phyloP scores from a whole-genome alignment of 2,797 vertebrate species.

The Glyptemys insculpta region DNA sequence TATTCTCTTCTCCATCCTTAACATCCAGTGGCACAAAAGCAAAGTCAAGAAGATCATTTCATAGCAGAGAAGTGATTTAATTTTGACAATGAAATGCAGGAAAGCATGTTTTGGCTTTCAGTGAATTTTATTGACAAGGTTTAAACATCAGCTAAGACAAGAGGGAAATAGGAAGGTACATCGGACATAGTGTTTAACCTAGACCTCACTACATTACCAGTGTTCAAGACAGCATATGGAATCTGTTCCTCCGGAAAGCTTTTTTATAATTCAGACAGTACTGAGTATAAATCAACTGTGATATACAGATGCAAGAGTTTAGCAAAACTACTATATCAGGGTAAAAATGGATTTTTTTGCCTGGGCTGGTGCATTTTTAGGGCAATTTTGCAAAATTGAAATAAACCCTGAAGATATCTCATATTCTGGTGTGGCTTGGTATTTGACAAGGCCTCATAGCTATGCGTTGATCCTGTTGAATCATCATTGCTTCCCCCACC shows the following conservation, averaged over 20 bases:
- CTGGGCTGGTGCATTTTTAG: constrained; percentile 19
- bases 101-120: neutral
- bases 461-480: neutral
- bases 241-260: neutral
- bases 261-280: neutral
- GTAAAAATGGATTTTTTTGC: neutral
- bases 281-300: constrained; percentile 8
- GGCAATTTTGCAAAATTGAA: neutral
- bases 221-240: neutral
- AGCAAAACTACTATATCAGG: neutral
- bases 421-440: neutral
- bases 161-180: neutral
- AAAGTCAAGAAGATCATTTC: neutral
- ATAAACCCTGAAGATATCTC: neutral
- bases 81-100: neutral
- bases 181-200: neutral
- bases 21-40: neutral
- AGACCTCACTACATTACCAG: neutral
- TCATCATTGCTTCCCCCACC: neutral
- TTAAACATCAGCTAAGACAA: neutral
- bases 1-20: neutral
- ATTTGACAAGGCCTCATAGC: neutral
- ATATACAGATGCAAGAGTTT: neutral
- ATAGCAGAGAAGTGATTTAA: constrained; percentile 14
- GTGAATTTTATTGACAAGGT: neutral